phyloP scores from a whole-genome alignment of 92 coral and sea anemone genomes.

The Siderastrea siderea region DNA sequence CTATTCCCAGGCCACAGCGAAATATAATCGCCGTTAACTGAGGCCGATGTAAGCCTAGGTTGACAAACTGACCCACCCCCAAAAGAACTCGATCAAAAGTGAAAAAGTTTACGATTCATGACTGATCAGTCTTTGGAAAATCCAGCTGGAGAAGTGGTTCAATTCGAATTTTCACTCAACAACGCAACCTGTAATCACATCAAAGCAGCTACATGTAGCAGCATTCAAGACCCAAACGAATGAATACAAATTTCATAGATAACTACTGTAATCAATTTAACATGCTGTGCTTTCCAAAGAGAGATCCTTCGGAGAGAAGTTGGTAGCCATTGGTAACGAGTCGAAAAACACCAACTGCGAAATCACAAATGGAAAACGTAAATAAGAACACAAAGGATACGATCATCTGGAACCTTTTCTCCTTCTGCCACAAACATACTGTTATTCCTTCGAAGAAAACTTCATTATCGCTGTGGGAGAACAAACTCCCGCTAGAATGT shows the following conservation, averaged over 20 bases:
- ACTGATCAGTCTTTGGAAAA: too few species aligned
- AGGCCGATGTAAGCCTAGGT: too few species aligned
- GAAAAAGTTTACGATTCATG: too few species aligned
- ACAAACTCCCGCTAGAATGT: constrained; percentile 15
- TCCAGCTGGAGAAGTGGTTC: too few species aligned
- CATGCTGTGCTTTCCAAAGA: not conserved
- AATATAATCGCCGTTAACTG: too few species aligned
- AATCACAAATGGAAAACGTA: not conserved
- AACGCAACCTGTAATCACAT: not conserved
- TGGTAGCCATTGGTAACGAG: constrained; percentile 44
- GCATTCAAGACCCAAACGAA: not conserved
- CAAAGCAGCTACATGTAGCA: not conserved
- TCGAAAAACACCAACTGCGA: constrained; percentile 3
- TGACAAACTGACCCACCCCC: too few species aligned
- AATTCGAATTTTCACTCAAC: not conserved
- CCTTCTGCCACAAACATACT: constrained; percentile 75
- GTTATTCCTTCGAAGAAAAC: constrained; percentile 61
- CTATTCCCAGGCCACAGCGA: too few species aligned
- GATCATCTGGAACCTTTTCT: constrained; percentile 61
- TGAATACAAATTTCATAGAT: not conserved
- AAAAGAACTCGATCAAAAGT: too few species aligned
- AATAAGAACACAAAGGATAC: constrained; percentile 65
- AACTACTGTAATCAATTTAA: not conserved
- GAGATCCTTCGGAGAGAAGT: not conserved
- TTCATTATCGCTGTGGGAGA: constrained; percentile 33